These are phyloP conservation scores for Polypedilum pembai DNA, from an alignment of 1,140 invertebrate species.

Conservation along the genomic window DNA sequence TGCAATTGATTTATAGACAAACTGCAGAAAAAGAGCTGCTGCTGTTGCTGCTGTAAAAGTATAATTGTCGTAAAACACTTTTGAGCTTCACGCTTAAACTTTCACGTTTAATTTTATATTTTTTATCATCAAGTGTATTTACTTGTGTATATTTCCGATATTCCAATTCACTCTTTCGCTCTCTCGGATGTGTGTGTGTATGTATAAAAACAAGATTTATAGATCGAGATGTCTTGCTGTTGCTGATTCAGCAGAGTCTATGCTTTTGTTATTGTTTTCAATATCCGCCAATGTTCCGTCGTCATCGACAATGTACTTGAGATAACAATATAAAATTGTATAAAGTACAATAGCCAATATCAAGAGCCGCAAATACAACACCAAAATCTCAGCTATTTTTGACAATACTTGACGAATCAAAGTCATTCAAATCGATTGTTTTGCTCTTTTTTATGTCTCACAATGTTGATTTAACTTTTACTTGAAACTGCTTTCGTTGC, in stretches of 20 bases:
- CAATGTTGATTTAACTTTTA: background rate
- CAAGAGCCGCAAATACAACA: background rate
- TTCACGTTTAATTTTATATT: constrained; percentile 13
- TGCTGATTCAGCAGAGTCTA: background rate
- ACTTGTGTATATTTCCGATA: constrained; percentile 1
- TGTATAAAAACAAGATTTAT: constrained; percentile 17
- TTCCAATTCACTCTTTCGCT: background rate
- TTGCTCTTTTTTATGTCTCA: background rate
- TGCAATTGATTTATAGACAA: background rate
- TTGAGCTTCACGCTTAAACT: constrained; percentile 20
- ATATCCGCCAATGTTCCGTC: background rate
- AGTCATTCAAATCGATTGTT: constrained; percentile 15
- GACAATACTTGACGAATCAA: constrained; percentile 4
- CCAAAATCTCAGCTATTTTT: constrained; percentile 5
- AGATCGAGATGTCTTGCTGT: constrained; percentile 8
- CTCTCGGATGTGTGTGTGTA: background rate
- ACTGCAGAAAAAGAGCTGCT: background rate
- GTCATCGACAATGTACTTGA: background rate
- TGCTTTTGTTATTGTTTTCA: constrained; percentile 7
- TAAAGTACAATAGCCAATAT: background rate
- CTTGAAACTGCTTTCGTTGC: background rate
- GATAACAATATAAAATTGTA: background rate
- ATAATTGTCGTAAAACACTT: background rate
- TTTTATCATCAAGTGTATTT: background rate
- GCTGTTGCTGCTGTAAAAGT: background rate